Evolutionary conservation across 1,140 invertebrate genomes (phyloP).

Genomic region (Leptinotarsa undecemlineata): DNA sequence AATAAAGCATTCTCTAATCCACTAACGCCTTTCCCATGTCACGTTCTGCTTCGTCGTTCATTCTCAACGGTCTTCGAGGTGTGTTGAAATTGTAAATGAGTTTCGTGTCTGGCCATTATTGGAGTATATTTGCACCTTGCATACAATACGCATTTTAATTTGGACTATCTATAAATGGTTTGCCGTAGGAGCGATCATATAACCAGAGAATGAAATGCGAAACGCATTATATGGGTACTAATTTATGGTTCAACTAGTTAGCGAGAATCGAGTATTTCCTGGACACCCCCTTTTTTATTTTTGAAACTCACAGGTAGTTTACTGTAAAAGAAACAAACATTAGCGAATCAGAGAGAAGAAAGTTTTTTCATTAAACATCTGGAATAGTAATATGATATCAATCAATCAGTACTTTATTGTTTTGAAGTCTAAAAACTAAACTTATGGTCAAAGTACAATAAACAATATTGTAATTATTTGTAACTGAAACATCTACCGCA

Average conservation of each 20-base stretch:
- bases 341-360: background rate
- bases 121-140: background rate
- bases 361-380: background rate
- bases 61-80: background rate
- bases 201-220: too few relatives aligned
- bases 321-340: background rate
- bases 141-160: constrained; percentile 4
- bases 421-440: too few relatives aligned
- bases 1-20: background rate
- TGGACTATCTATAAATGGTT: background rate
- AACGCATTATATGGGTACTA: too few relatives aligned
- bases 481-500: too few relatives aligned
- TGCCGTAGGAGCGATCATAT: background rate
- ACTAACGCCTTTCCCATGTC: constrained; percentile 2
- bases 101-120: background rate
- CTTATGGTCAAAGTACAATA: too few relatives aligned
- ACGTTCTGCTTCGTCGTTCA: background rate
- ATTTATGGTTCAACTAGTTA: too few relatives aligned
- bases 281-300: background rate
- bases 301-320: background rate
- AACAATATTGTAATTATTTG: too few relatives aligned
- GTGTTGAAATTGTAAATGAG: constrained; percentile 1
- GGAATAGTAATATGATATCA: too few relatives aligned
- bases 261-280: too few relatives aligned
- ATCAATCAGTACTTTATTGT: too few relatives aligned